A percentile compares a stretch with the other conserved stretches of the same genome.
phyloP scores from a whole-genome alignment of 2,888 invertebrate species.

The Caenorhabditis parvicauda region DNA sequence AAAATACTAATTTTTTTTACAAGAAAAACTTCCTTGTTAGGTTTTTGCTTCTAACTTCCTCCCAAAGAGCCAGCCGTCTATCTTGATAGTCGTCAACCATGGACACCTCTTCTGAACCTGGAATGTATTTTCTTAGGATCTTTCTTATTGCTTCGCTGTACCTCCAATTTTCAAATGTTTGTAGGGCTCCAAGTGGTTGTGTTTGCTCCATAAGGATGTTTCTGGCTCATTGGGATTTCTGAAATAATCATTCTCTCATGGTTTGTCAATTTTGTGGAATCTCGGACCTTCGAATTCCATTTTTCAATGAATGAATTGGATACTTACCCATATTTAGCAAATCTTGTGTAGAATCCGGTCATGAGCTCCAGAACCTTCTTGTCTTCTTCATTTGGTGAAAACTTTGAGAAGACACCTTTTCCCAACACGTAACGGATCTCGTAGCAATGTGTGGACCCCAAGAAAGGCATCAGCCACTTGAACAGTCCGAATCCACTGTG shows the following conservation, averaged over 20 bases:
- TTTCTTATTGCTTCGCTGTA: too few species aligned
- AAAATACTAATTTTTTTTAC: too few species aligned
- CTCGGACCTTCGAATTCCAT: neutral
- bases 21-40: too few species aligned
- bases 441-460: slow-evolving; percentile 39
- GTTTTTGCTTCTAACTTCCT: slow-evolving; percentile 21
- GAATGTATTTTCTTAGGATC: too few species aligned
- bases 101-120: slow-evolving; percentile 9
- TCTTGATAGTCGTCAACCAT: slow-evolving; percentile 42
- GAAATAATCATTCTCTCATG: neutral
- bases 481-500: slow-evolving; percentile 37
- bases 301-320: too few species aligned
- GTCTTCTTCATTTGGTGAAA: slow-evolving; percentile 41
- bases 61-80: slow-evolving; percentile 40
- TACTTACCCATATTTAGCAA: slow-evolving; percentile 44
- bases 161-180: slow-evolving; percentile 23
- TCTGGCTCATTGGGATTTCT: slow-evolving; percentile 16
- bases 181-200: slow-evolving; percentile 13
- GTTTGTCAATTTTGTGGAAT: neutral
- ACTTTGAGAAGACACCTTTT: slow-evolving; percentile 45
- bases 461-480: slow-evolving; percentile 34
- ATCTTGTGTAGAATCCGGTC: slow-evolving; percentile 46
- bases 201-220: slow-evolving; percentile 16
- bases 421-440: slow-evolving; percentile 46
- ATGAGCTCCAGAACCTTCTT: slow-evolving; percentile 40